These are phyloP conservation scores for Drosophila bocqueti DNA, from an alignment of 1,140 invertebrate genomes.

Conservation along the genomic window DNA sequence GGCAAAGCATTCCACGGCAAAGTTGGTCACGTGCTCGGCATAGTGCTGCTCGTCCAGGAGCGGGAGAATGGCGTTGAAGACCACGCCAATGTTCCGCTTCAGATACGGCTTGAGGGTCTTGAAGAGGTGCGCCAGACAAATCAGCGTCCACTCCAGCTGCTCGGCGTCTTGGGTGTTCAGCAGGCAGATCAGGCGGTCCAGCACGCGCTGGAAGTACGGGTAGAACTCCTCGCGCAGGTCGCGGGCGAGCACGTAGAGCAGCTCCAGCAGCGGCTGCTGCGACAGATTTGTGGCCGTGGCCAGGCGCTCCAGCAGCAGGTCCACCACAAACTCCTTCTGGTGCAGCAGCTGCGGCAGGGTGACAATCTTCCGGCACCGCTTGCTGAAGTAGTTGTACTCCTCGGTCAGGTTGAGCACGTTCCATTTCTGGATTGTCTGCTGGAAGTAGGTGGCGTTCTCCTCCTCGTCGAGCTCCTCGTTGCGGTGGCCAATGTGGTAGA, in stretches of 20 bases:
- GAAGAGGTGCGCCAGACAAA: conserved; percentile 94
- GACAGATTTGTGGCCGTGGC: conserved; percentile 89
- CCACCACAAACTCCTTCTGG: conserved; percentile 91
- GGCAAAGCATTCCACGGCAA: conserved; percentile 97
- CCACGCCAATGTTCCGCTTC: conserved; percentile 91
- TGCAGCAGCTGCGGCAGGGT: conserved; percentile 93
- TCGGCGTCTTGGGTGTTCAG: conserved; percentile 92
- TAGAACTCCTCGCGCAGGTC: conserved; percentile 96
- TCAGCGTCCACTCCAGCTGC: conserved; percentile 92
- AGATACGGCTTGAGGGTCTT: conserved; percentile 94
- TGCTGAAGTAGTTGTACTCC: conserved; percentile 91
- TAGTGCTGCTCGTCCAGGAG: conserved; percentile 89
- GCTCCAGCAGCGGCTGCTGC: conserved; percentile 93
- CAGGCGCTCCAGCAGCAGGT: conserved; percentile 90
- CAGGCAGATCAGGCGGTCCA: conserved; percentile 89
- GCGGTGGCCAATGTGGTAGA: conserved; percentile 88
- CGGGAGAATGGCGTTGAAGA: conserved; percentile 91
- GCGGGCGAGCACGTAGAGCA: conserved; percentile 92
- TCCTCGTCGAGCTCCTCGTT: conserved; percentile 87
- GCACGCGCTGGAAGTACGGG: conserved; percentile 89
- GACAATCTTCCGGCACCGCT: conserved; percentile 89
- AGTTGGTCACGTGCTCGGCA: conserved; percentile 93
- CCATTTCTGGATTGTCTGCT: conserved; percentile 94
- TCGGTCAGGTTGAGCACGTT: conserved; percentile 93
- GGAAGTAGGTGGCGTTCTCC: conserved; percentile 91